Conservation (phyloP, 1,140 invertebrate genomes). For the Mesaphorura yosii region DNA sequence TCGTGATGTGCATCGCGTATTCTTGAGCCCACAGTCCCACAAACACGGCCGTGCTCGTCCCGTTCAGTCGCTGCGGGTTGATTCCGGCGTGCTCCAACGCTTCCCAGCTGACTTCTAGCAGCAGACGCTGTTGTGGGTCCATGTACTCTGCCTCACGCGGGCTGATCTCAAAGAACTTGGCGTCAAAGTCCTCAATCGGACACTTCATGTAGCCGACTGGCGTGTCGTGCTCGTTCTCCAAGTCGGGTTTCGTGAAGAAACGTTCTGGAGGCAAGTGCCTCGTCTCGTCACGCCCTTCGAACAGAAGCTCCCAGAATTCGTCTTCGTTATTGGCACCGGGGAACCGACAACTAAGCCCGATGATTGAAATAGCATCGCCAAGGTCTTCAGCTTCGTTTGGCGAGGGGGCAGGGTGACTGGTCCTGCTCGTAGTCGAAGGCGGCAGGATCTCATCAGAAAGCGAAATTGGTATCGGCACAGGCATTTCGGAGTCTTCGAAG, state of each 20-base stretch:
- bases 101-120: conserved; percentile 49
- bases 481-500: no score
- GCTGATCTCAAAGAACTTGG: conserved; percentile 5
- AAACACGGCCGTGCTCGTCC: conserved; percentile 43
- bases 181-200: conserved; percentile 7
- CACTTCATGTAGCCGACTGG: conserved; percentile 2
- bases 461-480: no score
- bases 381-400: conserved; percentile 1
- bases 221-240: neutral
- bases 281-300: neutral
- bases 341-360: conserved; percentile 11
- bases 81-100: conserved; percentile 47
- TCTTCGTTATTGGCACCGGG: conserved; percentile 4
- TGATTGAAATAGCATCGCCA: conserved; percentile 1
- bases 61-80: conserved; percentile 35
- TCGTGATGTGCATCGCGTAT: conserved; percentile 1
- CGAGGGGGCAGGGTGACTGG: no score
- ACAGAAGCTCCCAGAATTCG: neutral
- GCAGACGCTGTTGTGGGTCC: conserved; percentile 31
- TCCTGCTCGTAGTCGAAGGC: no score
- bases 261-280: neutral
- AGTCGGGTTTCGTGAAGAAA: neutral
- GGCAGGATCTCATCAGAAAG: no score
- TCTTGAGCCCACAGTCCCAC: conserved; percentile 35
- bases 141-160: neutral